phyloP scores from a whole-genome alignment of 1,140 invertebrate genomes.

The Laodelphax striatellus region DNA sequence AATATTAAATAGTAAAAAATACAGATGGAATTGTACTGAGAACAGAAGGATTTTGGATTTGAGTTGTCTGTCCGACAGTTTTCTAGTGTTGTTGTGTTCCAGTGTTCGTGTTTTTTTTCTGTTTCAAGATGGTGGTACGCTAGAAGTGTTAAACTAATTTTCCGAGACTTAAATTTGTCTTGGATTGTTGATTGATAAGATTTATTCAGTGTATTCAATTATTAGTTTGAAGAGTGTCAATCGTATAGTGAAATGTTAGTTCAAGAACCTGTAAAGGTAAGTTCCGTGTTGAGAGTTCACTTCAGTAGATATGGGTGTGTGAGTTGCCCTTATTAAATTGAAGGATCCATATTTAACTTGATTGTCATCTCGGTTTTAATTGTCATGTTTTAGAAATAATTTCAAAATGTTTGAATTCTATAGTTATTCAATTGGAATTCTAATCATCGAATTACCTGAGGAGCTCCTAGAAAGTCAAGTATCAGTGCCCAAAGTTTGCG shows the following conservation, averaged over 20 bases:
- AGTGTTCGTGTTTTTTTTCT: not conserved
- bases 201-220: not conserved
- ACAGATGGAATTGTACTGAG: no score
- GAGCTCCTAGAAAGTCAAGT: no score
- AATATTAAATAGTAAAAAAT: no score
- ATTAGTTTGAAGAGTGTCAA: not conserved
- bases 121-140: slow-evolving; percentile 16
- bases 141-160: slow-evolving; percentile 9
- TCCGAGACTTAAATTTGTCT: slow-evolving; percentile 7
- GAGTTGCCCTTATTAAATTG: not conserved
- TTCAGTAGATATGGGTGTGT: slow-evolving; percentile 4
- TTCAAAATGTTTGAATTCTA: not conserved
- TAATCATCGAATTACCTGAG: not conserved
- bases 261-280: slow-evolving; percentile 79
- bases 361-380: not conserved
- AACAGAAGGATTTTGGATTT: no score
- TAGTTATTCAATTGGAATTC: not conserved
- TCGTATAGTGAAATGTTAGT: slow-evolving; percentile 51
- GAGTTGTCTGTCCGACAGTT: no score
- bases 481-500: no score
- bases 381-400: not conserved
- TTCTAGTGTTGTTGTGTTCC: no score
- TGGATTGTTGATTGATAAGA: not conserved
- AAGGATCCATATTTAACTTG: not conserved
- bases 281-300: slow-evolving; percentile 6